These are phyloP conservation scores for Gisinianus flammeolus DNA, from an alignment of 2,888 invertebrate genomes.

Conservation along the genomic window DNA sequence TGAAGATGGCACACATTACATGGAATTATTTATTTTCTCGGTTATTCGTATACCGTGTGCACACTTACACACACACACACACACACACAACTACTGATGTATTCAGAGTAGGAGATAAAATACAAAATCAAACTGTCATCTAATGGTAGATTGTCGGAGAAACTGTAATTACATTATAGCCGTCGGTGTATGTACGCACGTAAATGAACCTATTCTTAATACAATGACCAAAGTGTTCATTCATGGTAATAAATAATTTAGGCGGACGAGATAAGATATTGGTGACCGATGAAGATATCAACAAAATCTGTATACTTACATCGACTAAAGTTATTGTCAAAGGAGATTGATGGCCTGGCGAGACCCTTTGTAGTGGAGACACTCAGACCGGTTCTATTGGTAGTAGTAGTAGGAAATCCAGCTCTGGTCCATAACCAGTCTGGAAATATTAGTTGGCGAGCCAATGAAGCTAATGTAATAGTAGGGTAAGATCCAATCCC, in stretches of 20 bases:
- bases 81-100: no score
- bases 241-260: constrained; percentile 25
- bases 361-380: constrained; percentile 29
- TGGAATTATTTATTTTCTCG: no score
- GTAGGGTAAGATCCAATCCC: constrained; percentile 44
- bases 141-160: no score
- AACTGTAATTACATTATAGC: no score
- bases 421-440: constrained; percentile 55
- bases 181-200: no score
- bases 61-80: no score
- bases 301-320: constrained; percentile 46
- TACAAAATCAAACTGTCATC: no score
- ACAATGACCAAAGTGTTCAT: constrained; percentile 31
- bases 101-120: no score
- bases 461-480: constrained; percentile 53
- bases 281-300: constrained; percentile 38
- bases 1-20: no score
- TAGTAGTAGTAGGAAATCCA: not conserved
- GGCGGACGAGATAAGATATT: constrained; percentile 27
- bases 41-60: no score
- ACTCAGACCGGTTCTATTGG: not conserved
- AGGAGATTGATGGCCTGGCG: constrained; percentile 53
- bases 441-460: constrained; percentile 53
- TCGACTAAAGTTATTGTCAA: constrained; percentile 56
- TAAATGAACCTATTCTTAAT: constrained; percentile 1